phyloP scores from a whole-genome alignment of 2,797 vertebrate genomes.

The Sorex maritimensis region DNA sequence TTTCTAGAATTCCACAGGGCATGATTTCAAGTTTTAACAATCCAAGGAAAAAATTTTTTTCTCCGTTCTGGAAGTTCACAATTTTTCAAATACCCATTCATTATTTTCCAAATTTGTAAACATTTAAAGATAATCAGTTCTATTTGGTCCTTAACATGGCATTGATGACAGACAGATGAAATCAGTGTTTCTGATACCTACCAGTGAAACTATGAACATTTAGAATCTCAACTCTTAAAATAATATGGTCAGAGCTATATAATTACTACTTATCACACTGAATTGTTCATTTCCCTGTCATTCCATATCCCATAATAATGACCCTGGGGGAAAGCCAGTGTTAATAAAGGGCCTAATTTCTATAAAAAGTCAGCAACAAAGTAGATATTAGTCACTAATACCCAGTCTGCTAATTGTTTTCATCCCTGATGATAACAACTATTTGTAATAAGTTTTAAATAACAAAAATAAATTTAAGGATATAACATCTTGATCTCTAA shows the following conservation, averaged over 20 bases:
- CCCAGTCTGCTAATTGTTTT: neutral
- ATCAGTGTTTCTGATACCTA: neutral
- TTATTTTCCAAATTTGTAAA: conserved; percentile 26
- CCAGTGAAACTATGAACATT: neutral
- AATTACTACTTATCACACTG: neutral
- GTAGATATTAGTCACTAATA: conserved; percentile 16
- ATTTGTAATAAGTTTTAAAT: neutral
- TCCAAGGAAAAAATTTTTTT: neutral
- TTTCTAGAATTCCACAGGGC: neutral
- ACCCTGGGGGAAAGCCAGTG: neutral
- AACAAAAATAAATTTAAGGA: neutral
- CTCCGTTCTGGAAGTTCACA: neutral
- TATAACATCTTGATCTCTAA: neutral
- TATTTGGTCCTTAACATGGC: neutral
- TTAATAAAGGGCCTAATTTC: neutral
- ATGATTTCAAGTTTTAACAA: neutral
- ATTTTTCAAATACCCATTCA: conserved; percentile 16
- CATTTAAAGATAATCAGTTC: neutral
- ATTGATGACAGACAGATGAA: neutral
- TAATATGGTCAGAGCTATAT: neutral
- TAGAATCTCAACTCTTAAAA: conserved; percentile 13
- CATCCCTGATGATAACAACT: neutral
- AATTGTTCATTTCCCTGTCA: neutral
- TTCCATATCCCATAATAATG: neutral
- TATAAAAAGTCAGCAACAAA: conserved; percentile 1